Base-by-base conservation (phyloP, 2,113 vertebrate species). In the Lamprologus tigripictilis region DNA sequence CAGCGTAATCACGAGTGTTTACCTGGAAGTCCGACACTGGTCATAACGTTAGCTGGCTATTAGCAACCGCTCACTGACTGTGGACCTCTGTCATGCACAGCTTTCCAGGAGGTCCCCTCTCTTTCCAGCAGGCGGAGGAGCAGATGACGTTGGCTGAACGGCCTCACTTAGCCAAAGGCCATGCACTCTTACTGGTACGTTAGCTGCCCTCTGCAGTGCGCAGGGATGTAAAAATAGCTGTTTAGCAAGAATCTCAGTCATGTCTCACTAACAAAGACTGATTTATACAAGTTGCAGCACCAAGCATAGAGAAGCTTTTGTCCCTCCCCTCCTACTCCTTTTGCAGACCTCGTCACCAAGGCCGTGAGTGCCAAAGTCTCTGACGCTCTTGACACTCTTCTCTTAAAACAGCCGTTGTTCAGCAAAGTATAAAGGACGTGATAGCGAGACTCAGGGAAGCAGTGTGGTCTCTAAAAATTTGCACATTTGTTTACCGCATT, bases 171-270 rank as follows among this genome's bases (percentile, higher is more conserved):
- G 89, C 89, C 89, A 90, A 91, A 92, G 92, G 89, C 86, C 90
- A 88, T 58, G 89, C 86, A 89, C 92, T 91, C 85, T 91, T 82
- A 76, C 84, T 93, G 89, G 90, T 86, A 88, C 63, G 83, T 93
- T 89, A 92, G 90, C 87, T 86, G 89, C 92, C 88, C 91, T 93
- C 63, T 84, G 23, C 90, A 88, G 86, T 23, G 86, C 93, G 92
- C 80, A 92, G 89, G 66, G 95, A 94, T 90, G 79, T 94, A 96
- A 96, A 96, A 96, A 96, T 96, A 96, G 95, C 94, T 92, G 58
- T 93, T 93, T 84, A 93, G 94, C 94, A 95, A 95, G 94, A 96
- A 96, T 94, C 90, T 89, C 88, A 94, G 93, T 88, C 86, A 95
- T 92, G 91, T 92, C 86, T 86, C 8, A 45, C 91, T 90, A 96